phyloP scores from a whole-genome alignment of 2,113 vertebrate species.

The Eublepharis macularius region DNA sequence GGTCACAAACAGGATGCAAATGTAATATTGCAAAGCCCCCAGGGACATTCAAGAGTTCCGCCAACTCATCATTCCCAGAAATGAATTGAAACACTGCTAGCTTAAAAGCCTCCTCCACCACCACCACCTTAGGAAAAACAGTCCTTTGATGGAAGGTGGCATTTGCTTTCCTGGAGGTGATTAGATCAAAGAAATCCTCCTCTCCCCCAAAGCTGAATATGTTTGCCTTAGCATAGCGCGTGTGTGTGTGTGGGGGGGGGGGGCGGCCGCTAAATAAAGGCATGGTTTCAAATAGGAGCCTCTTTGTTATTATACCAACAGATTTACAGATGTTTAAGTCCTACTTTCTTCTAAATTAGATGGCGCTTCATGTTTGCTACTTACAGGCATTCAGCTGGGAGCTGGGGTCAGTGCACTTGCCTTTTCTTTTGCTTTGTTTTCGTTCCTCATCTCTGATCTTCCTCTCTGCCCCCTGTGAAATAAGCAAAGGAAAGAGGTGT shows the following conservation, averaged over 20 bases:
- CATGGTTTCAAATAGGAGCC: background rate
- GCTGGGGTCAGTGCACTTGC: conserved; percentile 84
- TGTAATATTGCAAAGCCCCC: background rate
- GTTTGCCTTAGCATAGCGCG: background rate
- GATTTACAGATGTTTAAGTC: background rate
- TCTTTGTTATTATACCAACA: background rate
- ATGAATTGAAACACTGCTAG: background rate
- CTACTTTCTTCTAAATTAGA: background rate
- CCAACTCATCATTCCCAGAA: background rate
- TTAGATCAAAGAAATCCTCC: no score
- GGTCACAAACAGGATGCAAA: background rate
- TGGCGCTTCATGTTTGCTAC: conserved; percentile 64
- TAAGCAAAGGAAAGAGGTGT: background rate
- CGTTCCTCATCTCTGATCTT: conserved; percentile 98
- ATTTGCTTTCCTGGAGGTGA: background rate
- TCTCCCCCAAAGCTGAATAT: background rate
- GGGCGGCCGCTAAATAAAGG: background rate
- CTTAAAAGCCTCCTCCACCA: background rate
- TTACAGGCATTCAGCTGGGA: conserved; percentile 80
- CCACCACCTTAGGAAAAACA: background rate
- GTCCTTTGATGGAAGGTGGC: no score
- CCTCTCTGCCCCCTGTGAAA: conserved; percentile 88
- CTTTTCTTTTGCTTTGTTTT: conserved; percentile 98
- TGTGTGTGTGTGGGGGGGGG: no score
- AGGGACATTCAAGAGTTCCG: no score